phyloP scores from a whole-genome alignment of 2,888 invertebrate species.

The Byasa hedistus region DNA sequence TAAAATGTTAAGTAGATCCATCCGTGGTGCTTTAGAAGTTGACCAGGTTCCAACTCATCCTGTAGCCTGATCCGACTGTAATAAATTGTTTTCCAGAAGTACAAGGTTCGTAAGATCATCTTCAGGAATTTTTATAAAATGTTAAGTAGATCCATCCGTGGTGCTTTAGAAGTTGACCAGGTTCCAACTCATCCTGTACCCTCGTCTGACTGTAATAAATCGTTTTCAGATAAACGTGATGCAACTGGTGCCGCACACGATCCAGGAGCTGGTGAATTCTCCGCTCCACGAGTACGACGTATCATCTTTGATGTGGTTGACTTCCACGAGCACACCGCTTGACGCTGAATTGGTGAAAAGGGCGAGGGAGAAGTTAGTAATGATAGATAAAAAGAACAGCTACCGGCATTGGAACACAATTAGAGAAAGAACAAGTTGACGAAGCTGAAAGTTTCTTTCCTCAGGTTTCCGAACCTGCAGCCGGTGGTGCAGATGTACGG shows the following conservation, averaged over 20 bases:
- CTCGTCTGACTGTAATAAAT: neutral
- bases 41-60: no score
- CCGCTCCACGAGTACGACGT: constrained; percentile 35
- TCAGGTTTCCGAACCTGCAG: constrained; percentile 4
- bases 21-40: no score
- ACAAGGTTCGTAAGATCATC: no score
- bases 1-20: no score
- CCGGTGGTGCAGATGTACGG: constrained; percentile 34
- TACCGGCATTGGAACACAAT: no score
- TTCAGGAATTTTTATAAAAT: no score
- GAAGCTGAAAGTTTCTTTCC: neutral
- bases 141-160: no score
- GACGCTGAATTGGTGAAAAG: constrained; percentile 33
- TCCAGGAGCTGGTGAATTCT: constrained; percentile 39
- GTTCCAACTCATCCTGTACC: no score
- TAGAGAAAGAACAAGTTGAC: no score
- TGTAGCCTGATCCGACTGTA: no score
- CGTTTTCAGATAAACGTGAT: constrained; percentile 35
- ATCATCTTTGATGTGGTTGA: constrained; percentile 35
- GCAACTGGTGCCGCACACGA: constrained; percentile 35
- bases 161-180: no score
- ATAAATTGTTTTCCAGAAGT: no score
- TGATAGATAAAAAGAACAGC: neutral
- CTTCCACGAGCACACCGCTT: constrained; percentile 38
- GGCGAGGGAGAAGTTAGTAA: constrained; percentile 29